Base-by-base conservation (phyloP, 2,888 invertebrate species). In the Ochlodes sylvanus region DNA sequence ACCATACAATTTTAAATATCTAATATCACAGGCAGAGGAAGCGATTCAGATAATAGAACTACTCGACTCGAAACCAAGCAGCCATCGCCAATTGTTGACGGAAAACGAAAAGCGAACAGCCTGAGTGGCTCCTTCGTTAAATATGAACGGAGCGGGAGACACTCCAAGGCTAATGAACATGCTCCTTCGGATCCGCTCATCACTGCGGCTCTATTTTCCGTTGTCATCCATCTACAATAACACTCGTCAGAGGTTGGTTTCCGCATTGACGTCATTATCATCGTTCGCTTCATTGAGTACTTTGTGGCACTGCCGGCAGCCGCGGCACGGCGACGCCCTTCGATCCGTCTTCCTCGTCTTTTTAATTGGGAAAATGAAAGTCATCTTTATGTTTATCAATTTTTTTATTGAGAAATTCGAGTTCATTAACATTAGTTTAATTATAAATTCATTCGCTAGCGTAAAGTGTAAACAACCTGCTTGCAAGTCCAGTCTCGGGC, bases 381-480 rank as follows among this genome's bases (percentile, higher is more conserved):
- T 76, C 69, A 71, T 72, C 68, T 42, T 73, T 78, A 80, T 73
- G 79, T 84, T 60, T 68, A 60, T 70, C 79, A 75, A 83, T 74
- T 62, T 69, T 86, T 84, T 89, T 90, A 90, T 90, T 90, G 78
- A 83, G 88, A 90, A 90, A 89, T 88, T 82, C 74, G 81, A 87
- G 83, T 83, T 83, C 75, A 79, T 84, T 87, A 88, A 88, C 82
- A 81, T 85, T 85, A 87, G 74, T 81, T 85, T 81, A 75, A 73
- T 83, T 85, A 88, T 89, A 89, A 89, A 89, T 88, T 88, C 87
- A 86, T 88, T 82, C 66, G 60, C 79, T 88, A 89, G 87, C 88
- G 85, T 86, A 81, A 83, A 76, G 76, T 82, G 84, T 88, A 88
- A 83, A 86, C 87, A 85, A 88, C 88, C 87, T 86, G 88, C 85